Evolutionary conservation across 2,797 vertebrate species (phyloP).

Genomic region (Psittacula echo): DNA sequence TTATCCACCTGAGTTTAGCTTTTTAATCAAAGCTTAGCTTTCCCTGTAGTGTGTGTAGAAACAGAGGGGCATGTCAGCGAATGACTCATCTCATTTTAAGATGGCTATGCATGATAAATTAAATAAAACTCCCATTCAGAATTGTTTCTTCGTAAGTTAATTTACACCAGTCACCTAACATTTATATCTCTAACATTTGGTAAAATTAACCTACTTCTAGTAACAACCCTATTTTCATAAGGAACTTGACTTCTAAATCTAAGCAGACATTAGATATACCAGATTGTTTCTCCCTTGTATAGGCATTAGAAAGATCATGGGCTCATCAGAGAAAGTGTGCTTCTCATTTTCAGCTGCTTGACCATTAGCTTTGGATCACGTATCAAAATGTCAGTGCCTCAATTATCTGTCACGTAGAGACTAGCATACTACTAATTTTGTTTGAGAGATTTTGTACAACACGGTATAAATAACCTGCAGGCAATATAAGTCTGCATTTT

Average conservation of each 20-base stretch:
- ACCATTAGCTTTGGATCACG: neutral
- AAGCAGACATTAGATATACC: neutral
- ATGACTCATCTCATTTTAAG: neutral
- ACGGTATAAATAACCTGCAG: neutral
- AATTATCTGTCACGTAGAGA: neutral
- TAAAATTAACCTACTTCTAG: neutral
- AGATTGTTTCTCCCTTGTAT: neutral
- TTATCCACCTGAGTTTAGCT: neutral
- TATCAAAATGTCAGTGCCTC: neutral
- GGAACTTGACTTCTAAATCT: neutral
- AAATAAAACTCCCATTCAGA: constrained; percentile 1
- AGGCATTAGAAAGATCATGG: neutral
- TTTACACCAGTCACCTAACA: neutral
- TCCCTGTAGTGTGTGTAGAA: neutral
- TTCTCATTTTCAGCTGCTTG: neutral
- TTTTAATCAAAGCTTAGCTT: neutral
- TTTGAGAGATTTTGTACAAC: neutral
- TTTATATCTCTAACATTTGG: neutral
- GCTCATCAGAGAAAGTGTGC: neutral
- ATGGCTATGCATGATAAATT: neutral
- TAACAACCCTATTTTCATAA: neutral
- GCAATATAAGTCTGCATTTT: neutral
- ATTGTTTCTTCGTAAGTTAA: neutral
- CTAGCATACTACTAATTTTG: neutral
- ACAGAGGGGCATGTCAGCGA: neutral